These are phyloP conservation scores for Noturus placidus DNA, from an alignment of 2,113 vertebrate species.

Conservation along the genomic window DNA sequence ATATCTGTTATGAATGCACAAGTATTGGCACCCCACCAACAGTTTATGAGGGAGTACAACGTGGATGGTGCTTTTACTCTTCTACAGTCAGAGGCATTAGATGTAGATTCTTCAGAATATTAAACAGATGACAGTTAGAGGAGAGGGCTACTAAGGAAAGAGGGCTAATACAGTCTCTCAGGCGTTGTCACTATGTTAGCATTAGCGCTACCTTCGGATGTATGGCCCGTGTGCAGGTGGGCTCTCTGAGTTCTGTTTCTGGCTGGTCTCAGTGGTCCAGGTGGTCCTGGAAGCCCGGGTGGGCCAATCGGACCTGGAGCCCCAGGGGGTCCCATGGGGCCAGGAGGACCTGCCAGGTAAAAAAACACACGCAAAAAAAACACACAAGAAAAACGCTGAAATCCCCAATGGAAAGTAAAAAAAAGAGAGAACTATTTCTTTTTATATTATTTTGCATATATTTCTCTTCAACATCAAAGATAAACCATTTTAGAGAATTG, in stretches of 20 bases:
- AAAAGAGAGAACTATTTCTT: neutral
- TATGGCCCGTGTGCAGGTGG: conserved; percentile 65
- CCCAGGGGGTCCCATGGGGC: conserved; percentile 74
- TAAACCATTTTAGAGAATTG: neutral
- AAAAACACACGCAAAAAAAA: no score
- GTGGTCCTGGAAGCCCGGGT: conserved; percentile 70
- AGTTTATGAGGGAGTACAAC: neutral
- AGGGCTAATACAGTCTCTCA: neutral
- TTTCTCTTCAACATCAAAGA: neutral
- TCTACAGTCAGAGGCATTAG: no score
- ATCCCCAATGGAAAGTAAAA: neutral
- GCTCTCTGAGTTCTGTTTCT: conserved; percentile 74
- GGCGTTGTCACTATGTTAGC: neutral
- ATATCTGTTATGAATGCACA: neutral
- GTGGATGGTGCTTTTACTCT: no score
- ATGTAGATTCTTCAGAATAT: no score
- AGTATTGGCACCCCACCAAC: neutral
- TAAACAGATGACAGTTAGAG: neutral
- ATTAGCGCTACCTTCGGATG: conserved; percentile 54
- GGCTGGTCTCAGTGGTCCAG: conserved; percentile 70
- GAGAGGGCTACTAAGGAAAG: neutral
- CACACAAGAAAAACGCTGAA: neutral
- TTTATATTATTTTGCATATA: neutral
- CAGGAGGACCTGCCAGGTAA: conserved; percentile 60
- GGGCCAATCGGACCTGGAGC: conserved; percentile 71